Evolutionary conservation across 2,113 vertebrate genomes (phyloP), one percentile per base, ranked within the genome.

Genomic region (Jacana jacana): DNA sequence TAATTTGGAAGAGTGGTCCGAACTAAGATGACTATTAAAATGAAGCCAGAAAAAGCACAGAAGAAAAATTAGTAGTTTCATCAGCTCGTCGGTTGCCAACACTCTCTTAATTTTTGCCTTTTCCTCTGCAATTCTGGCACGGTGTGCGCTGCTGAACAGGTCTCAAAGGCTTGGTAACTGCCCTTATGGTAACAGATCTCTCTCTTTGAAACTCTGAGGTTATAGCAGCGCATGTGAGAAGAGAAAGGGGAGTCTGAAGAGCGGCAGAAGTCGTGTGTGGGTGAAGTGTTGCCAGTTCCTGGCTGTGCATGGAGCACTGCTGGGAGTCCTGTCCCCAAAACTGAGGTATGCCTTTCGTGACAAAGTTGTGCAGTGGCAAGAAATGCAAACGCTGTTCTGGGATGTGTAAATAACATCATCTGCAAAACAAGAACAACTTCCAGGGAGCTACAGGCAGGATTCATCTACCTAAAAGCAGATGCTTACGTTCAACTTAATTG

Each of bases 241-340:
- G 75, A 31, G 17, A 42, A 49, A 55, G 39, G 33, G 24, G 7
- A 13, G 48, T 33, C 17, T 69, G 69, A 81, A 24, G 25, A 61
- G 54, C 1, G 0, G 17, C 52, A 40, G 10, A 33, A 46, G 37
- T 31, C 24, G 0, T 18, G 44, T 2, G 1, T 44, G 28, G 44
- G 66, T 10, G 0, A 51, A 51, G 66, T 4, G 37, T n/a, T 65
- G 27, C 65, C 37, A 11, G 40, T 28, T 58, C 49, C 58, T 58
- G 81, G 81, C 49, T 28, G 63, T 55, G 55, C 64, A 5, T 10
- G 10, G 30, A 76, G 46, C 54, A 2, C 28, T 31, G 54, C 24
- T 2, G 17, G 31, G 55, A 71, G 17, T 15, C 40, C 49, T 64
- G 57, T 57, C 72, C 64, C 72, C 49, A 18, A 23, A 90, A 40